phyloP scores from a whole-genome alignment of 2,113 vertebrate genomes.

The Vidua macroura region DNA sequence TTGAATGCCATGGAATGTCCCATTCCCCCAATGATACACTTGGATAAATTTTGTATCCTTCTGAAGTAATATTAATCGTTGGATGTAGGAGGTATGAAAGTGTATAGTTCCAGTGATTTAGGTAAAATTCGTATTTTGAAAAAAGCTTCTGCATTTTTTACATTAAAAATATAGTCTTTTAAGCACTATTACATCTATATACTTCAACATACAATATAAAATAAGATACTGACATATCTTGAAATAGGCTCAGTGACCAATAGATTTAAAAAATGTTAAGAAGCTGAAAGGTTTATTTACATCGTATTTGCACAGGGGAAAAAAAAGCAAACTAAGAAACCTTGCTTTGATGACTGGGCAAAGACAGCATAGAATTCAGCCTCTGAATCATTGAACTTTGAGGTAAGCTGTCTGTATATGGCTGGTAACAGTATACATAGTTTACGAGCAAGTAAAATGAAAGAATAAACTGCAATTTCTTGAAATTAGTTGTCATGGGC shows the following conservation, averaged over 20 bases:
- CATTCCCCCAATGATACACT: neutral
- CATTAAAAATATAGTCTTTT: neutral
- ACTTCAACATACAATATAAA: neutral
- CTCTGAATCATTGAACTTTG: neutral
- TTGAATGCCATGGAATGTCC: neutral
- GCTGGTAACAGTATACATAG: neutral
- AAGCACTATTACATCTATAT: neutral
- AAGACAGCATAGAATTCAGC: neutral
- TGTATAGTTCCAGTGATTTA: neutral
- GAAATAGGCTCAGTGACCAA: neutral
- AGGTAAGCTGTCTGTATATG: neutral
- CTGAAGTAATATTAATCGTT: neutral
- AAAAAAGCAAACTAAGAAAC: neutral
- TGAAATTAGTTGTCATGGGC: neutral
- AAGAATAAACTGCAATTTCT: neutral
- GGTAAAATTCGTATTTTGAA: neutral
- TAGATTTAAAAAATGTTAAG: neutral
- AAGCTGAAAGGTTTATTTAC: neutral
- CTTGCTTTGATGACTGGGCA: neutral
- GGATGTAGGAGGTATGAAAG: neutral
- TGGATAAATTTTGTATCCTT: neutral
- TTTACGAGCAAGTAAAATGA: neutral
- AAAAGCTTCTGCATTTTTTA: neutral
- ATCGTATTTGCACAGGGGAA: fast-evolving
- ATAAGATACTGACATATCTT: neutral